Conservation (phyloP, 2,113 vertebrate genomes). For the Takifugu flavidus region DNA sequence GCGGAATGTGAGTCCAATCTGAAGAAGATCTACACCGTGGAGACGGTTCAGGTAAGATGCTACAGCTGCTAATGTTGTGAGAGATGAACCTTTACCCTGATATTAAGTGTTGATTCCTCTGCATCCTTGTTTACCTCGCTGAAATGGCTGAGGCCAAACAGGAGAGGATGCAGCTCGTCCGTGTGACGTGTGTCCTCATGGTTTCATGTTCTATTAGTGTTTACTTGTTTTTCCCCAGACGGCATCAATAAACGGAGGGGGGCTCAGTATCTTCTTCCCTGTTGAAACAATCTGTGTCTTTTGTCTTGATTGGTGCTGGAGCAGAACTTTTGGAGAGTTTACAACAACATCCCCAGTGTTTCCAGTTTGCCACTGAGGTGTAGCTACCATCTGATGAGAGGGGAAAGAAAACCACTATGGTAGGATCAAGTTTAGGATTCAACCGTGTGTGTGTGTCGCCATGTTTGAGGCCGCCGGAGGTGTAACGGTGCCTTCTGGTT, state of each 20-base stretch:
- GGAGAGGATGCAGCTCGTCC: no score
- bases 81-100: neutral
- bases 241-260: no score
- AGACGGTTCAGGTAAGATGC: slow-evolving; percentile 86
- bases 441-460: neutral
- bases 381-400: slow-evolving; percentile 95
- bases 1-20: slow-evolving; percentile 93
- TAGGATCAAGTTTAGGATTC: slow-evolving; percentile 50
- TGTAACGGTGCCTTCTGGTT: neutral
- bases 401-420: slow-evolving; percentile 91
- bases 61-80: neutral
- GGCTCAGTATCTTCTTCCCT: neutral
- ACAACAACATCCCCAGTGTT: slow-evolving; percentile 93
- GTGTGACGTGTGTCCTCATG: no score
- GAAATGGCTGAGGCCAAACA: no score
- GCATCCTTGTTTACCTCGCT: no score
- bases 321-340: slow-evolving; percentile 96
- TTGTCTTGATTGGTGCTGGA: slow-evolving; percentile 23
- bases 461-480: neutral
- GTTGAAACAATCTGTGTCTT: slow-evolving; percentile 27
- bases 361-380: slow-evolving; percentile 84
- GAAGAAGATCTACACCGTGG: slow-evolving; percentile 94
- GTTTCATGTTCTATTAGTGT: no score
- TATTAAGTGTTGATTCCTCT: no score
- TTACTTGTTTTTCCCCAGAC: no score